A percentile compares a stretch with the other conserved stretches of the same genome.
phyloP scores from a whole-genome alignment of 2,797 vertebrate species.

The Artibeus lituratus region DNA sequence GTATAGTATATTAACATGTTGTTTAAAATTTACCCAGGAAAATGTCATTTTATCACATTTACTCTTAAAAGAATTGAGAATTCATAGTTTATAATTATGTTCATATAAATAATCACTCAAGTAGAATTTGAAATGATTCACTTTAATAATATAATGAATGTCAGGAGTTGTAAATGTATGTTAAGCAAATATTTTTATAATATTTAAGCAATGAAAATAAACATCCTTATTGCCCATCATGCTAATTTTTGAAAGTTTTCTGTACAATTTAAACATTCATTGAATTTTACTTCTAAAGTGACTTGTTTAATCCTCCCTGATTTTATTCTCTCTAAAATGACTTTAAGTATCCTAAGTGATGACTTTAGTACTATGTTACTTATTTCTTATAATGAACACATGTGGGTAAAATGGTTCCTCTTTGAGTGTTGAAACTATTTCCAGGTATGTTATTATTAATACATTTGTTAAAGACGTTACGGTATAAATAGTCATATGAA shows the following conservation, averaged over 20 bases:
- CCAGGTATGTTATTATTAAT: neutral
- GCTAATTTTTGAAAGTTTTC: neutral
- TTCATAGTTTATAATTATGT: neutral
- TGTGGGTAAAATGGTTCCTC: neutral
- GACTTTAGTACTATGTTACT: neutral
- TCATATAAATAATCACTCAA: neutral
- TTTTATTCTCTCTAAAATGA: neutral
- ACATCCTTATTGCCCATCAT: neutral
- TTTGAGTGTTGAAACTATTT: neutral
- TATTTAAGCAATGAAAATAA: neutral
- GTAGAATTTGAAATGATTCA: neutral
- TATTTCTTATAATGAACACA: neutral
- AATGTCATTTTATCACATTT: slow-evolving; percentile 26
- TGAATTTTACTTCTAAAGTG: neutral
- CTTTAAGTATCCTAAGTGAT: neutral
- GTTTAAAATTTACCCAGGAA: neutral
- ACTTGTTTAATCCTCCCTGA: neutral
- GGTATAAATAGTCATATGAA: neutral
- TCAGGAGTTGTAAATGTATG: neutral
- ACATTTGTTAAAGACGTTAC: neutral
- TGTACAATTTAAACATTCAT: neutral
- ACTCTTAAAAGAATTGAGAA: neutral
- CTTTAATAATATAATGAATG: neutral
- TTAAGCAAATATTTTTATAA: neutral
- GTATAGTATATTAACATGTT: neutral